Base-by-base conservation (phyloP, 2,797 vertebrate genomes). In the Mus caroli region DNA sequence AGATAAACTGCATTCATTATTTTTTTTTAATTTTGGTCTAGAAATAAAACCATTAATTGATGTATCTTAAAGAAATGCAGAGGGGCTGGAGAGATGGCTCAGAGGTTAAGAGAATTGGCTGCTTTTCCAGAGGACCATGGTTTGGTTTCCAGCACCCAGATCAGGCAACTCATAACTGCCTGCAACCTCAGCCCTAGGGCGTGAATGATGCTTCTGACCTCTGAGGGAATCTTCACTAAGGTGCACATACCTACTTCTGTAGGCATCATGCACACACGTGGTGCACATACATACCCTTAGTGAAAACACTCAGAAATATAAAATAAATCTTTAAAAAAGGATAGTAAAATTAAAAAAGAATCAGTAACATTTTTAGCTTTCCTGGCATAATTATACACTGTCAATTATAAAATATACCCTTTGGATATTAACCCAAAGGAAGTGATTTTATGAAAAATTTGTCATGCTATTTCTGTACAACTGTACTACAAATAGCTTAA, bases 331-430 rank as follows among this genome's bases (percentile, higher is more conserved):
- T 85, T 26, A 60, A 50, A 22, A 77, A 91, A 86, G 77, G 24
- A 91, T 1, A 91, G 6, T 83, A 77, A 94, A 95, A 93, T 22
- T n/a, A 11, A 40, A 96, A 96, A 96, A 86, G 95, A 96, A 85
- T n/a, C 4, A 60, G 34, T 52, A 75, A 56, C 69, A 34, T 93
- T 86, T 96, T 83, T 58, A 83, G 60, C 31, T 94, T 96, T 85
- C 1, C 40, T 92, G 28, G 9, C 40, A 19, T 67, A 56, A 56
- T 56, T n/a, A 56, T 67, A 75, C 24, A 56, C 43, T 90, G 28
- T 92, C 80, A 46, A 58, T 78, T 92, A 20, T 37, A 88, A 87
- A 94, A 91, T 34, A 86, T 40, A 92, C 24, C 84, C 20, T 93
- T 92, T 77, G 82, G 88, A 94, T 83, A 73, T 31, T 34, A 76